Evolutionary conservation across 2,888 invertebrate genomes (phyloP).

Genomic region (Trilocha varians): DNA sequence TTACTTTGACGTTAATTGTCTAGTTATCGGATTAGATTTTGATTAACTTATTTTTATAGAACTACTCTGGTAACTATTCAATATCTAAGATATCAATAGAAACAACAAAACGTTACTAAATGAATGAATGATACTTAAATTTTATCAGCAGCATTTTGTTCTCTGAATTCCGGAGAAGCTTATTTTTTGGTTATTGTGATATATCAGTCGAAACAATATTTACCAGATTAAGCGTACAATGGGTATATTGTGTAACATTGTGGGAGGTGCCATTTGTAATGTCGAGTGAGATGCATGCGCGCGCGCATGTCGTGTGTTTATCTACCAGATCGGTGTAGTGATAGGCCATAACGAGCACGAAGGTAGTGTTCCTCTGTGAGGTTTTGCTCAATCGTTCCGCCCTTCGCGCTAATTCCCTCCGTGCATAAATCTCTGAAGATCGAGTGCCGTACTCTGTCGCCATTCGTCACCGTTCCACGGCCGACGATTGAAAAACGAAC

Average conservation of each 20-base stretch:
- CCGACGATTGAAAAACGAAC: conserved; percentile 51
- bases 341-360: conserved; percentile 41
- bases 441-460: conserved; percentile 33
- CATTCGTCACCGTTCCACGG: conserved; percentile 46
- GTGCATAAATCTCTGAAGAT: conserved; percentile 39
- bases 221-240: neutral
- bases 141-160: too few species aligned
- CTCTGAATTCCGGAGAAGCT: too few species aligned
- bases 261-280: conserved; percentile 52
- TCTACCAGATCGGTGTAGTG: conserved; percentile 34
- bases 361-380: conserved; percentile 25
- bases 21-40: too few species aligned
- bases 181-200: neutral
- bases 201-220: neutral
- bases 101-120: too few species aligned
- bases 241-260: conserved; percentile 30
- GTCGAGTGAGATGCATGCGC: conserved; percentile 37
- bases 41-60: too few species aligned
- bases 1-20: too few species aligned
- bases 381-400: conserved; percentile 35
- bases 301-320: conserved; percentile 37
- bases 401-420: conserved; percentile 44
- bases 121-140: too few species aligned
- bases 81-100: too few species aligned
- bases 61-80: too few species aligned